A percentile compares a stretch with the other conserved stretches of the same genome.
These are phyloP conservation scores for Mamestra brassicae DNA, from an alignment of 2,888 invertebrate species.

Conservation along the genomic window DNA sequence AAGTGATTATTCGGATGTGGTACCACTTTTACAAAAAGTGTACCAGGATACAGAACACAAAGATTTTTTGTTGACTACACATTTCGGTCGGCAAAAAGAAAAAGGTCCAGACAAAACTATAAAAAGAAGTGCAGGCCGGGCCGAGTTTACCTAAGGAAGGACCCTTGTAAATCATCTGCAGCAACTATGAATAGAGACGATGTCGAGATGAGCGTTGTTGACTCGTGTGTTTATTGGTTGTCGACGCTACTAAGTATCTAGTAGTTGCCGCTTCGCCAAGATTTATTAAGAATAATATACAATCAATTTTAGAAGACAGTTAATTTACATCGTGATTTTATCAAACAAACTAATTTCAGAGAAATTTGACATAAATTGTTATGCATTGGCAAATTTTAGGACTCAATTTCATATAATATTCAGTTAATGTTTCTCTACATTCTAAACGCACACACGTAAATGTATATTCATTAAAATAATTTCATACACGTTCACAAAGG, in stretches of 20 bases:
- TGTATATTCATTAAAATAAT: conserved; percentile 81
- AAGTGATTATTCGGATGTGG: conserved; percentile 91
- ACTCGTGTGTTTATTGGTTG: conserved; percentile 89
- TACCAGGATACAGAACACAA: conserved; percentile 89
- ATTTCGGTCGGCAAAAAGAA: conserved; percentile 88
- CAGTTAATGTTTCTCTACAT: conserved; percentile 63
- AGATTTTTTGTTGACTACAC: conserved; percentile 87
- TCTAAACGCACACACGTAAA: conserved; percentile 51
- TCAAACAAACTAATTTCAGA: conserved; percentile 25
- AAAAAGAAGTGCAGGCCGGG: conserved; percentile 89
- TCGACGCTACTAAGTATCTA: conserved; percentile 82
- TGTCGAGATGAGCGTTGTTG: conserved; percentile 86
- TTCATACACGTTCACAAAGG: conserved; percentile 79
- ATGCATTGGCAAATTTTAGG: conserved; percentile 46
- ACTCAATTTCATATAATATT: conserved; percentile 36
- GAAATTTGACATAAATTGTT: conserved; percentile 33
- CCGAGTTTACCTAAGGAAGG: conserved; percentile 90
- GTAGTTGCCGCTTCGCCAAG: conserved; percentile 69
- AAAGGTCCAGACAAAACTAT: conserved; percentile 88
- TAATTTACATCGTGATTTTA: conserved; percentile 6
- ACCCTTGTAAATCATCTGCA: conserved; percentile 90
- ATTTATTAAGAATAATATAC: conserved; percentile 60
- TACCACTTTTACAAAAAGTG: conserved; percentile 89
- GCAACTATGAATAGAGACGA: conserved; percentile 85
- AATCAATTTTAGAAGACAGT: conserved; percentile 43